These are phyloP conservation scores for Tricholauxania praeusta DNA, from an alignment of 2,888 invertebrate species.

Conservation along the genomic window DNA sequence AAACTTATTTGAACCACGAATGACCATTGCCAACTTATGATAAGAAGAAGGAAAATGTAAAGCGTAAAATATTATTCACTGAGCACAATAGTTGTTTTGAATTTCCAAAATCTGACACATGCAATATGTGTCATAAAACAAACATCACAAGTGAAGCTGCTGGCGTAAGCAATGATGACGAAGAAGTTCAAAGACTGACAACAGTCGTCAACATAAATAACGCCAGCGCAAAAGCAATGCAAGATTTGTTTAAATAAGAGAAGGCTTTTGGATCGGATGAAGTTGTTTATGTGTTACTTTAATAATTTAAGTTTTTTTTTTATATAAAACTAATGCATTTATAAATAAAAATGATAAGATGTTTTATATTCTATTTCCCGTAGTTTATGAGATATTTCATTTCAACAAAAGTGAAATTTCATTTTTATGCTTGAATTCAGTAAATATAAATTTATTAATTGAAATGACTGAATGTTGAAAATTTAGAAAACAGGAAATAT, in stretches of 20 bases:
- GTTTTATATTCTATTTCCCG: too few relatives aligned
- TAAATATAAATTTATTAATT: too few relatives aligned
- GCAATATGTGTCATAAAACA: constrained; percentile 38
- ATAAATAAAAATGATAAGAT: too few relatives aligned
- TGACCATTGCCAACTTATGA: too few relatives aligned
- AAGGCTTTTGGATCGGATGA: constrained; percentile 21
- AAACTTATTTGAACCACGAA: too few relatives aligned
- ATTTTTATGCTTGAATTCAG: too few relatives aligned
- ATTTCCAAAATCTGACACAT: constrained; percentile 39
- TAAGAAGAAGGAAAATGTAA: constrained; percentile 22
- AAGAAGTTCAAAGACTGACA: constrained; percentile 20
- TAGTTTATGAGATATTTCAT: too few relatives aligned
- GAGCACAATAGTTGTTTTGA: constrained; percentile 40
- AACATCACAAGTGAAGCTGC: constrained; percentile 29
- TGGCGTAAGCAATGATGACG: constrained; percentile 23
- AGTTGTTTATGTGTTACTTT: constrained; percentile 21
- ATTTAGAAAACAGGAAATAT: too few relatives aligned
- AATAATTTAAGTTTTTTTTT: neutral
- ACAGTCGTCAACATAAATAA: constrained; percentile 23
- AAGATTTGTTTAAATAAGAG: constrained; percentile 36
- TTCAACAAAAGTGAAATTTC: too few relatives aligned
- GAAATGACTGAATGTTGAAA: too few relatives aligned
- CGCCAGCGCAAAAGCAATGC: constrained; percentile 35
- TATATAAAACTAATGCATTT: too few relatives aligned
- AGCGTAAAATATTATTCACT: constrained; percentile 39